A percentile compares a stretch with the other conserved stretches of the same genome.
Conservation (phyloP, 2,797 vertebrate species). For the Meriones psammophilus region DNA sequence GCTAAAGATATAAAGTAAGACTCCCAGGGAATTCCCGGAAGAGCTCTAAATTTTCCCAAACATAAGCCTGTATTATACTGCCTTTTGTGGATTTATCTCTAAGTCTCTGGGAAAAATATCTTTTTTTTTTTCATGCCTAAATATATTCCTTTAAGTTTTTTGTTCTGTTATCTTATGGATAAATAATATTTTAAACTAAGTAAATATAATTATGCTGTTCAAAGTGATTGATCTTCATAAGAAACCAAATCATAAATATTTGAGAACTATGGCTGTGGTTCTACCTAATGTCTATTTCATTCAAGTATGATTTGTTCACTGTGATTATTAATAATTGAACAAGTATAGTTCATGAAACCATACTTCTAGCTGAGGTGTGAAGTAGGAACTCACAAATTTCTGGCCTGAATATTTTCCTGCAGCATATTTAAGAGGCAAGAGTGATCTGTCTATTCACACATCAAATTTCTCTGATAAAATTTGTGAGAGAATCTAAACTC, state of each 20-base stretch:
- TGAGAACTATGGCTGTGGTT: not conserved
- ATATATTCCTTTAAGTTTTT: not conserved
- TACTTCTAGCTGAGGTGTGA: constrained; percentile 78
- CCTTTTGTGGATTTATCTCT: constrained; percentile 14
- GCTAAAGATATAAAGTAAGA: not conserved
- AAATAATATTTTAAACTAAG: constrained; percentile 3
- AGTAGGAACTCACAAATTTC: constrained; percentile 80
- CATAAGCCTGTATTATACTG: not conserved
- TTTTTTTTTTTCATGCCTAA: not conserved
- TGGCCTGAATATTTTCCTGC: constrained; percentile 62
- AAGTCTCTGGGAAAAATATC: not conserved
- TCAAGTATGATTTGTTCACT: constrained; percentile 43
- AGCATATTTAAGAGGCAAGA: constrained; percentile 73
- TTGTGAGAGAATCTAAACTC: constrained; percentile 24
- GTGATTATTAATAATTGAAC: constrained; percentile 76
- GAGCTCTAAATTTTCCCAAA: constrained; percentile 8
- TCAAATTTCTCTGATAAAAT: constrained; percentile 60
- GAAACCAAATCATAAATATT: not conserved
- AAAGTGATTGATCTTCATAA: not conserved
- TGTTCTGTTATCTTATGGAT: not conserved
- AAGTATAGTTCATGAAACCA: constrained; percentile 81
- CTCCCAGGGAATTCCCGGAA: not conserved
- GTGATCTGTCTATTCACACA: constrained; percentile 38
- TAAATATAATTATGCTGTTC: constrained; percentile 22
- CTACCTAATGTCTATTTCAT: constrained; percentile 66